Evolutionary conservation across 1,140 invertebrate species (phyloP), one percentile per base, ranked within the genome.

Genomic region (Anadara kagoshimensis): DNA sequence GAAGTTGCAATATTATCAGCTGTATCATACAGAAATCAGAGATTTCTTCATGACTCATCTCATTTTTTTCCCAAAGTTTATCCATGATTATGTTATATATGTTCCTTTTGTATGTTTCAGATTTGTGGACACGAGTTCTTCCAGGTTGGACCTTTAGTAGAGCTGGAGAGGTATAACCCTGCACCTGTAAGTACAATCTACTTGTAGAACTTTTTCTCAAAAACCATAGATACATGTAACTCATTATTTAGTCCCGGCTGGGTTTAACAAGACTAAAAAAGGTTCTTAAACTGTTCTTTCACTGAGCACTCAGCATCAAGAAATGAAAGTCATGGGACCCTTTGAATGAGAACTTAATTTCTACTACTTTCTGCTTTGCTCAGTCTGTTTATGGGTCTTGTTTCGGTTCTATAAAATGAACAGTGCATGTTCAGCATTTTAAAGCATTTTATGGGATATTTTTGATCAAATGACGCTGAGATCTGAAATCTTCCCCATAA

Each of bases 111-210:
- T 49, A 24, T 26, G 20, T 64, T 62, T 11, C 36, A 73, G 70
- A 61, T 73, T 24, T 73, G 22, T 22, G 63, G 66, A 16, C 54
- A 61, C 24, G 43, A 47, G 2, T 73, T 61, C 51, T 73, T 73
- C 20, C 22, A 29, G n/a, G 12, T 26, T 20, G 45, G 51, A 14
- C 47, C 61, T 14, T 44, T 73, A 43, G n/a, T 53, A 22, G 70
- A 73, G 57, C 24, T 73, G 20, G 57, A 45, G 22, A 51, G 24
- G 36, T 73, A 51, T 36, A 73, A 73, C 20, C 73, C 73, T 43
- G 66, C 73, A 22, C 61, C 65, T 22, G 67, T 75, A 64, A 57
- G 61, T 36, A 36, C 16, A 49, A 26, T 56, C 26, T 36, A 10
- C 10, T n/a, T 29, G 12, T 41, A 12, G 41, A 61, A 41, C 29